Evolutionary conservation across 2,113 vertebrate genomes (phyloP).

Genomic region (Silurus meridionalis): DNA sequence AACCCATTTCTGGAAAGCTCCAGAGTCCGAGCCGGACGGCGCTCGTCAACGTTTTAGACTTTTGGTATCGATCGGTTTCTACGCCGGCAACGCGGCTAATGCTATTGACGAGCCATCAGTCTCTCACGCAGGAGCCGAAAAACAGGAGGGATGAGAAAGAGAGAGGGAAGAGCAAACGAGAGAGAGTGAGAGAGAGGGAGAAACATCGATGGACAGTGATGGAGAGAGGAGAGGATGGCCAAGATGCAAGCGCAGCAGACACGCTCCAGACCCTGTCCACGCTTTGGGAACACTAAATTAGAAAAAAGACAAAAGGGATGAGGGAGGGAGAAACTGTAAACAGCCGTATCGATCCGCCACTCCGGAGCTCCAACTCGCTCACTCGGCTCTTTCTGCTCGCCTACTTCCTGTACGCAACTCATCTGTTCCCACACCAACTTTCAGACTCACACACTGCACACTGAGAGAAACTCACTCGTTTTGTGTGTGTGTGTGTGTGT

Average conservation of each 20-base stretch:
- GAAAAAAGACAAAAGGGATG: constrained; percentile 78
- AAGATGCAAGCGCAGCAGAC: constrained; percentile 85
- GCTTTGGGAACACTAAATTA: constrained; percentile 83
- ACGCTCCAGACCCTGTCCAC: constrained; percentile 71
- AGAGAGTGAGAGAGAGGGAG: constrained; percentile 57
- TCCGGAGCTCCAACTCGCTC: constrained; percentile 71
- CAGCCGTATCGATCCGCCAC: constrained; percentile 74
- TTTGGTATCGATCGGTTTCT: constrained; percentile 94
- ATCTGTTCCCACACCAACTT: constrained; percentile 29
- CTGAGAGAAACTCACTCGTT: no score
- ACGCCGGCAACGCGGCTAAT: constrained; percentile 94
- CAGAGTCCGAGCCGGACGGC: constrained; percentile 79
- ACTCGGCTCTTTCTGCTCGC: constrained; percentile 55
- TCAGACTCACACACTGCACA: background rate
- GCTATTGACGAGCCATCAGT: constrained; percentile 98
- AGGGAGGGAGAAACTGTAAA: constrained; percentile 77
- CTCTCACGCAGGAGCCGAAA: constrained; percentile 82
- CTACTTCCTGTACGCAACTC: constrained; percentile 31
- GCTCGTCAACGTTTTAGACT: constrained; percentile 89
- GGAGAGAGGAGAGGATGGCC: constrained; percentile 76
- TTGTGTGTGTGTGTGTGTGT: background rate
- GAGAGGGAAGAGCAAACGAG: constrained; percentile 49
- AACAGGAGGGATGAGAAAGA: constrained; percentile 61
- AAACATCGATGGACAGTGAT: constrained; percentile 89
- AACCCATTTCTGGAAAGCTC: constrained; percentile 85